A percentile compares a stretch with the other conserved stretches of the same genome.
These are phyloP conservation scores for Achlya flavicornis DNA, from an alignment of 2,888 invertebrate genomes.

Conservation along the genomic window DNA sequence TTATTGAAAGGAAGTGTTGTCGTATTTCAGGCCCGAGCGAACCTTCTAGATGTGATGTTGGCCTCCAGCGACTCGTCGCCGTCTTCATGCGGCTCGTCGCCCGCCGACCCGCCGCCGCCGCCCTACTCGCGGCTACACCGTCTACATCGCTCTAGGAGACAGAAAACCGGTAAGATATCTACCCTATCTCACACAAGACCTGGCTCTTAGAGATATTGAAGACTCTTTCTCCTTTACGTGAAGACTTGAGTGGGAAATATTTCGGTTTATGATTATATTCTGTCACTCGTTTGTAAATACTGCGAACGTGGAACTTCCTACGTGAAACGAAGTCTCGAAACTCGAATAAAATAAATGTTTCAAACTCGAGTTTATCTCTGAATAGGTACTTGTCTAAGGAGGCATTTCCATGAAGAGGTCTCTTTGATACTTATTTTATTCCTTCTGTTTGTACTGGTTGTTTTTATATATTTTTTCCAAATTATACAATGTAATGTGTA, in stretches of 20 bases:
- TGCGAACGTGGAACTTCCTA: no score
- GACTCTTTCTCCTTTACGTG: no score
- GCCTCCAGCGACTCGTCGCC: constrained; percentile 89
- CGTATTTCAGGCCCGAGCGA: constrained; percentile 86
- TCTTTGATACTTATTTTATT: no score
- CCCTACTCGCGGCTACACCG: constrained; percentile 87
- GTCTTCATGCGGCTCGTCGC: constrained; percentile 86
- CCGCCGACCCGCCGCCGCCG: constrained; percentile 71
- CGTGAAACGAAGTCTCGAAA: no score
- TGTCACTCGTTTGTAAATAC: no score
- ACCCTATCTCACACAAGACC: constrained; percentile 10
- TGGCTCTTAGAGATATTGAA: not conserved
- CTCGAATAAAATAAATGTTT: no score
- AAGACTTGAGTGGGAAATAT: no score
- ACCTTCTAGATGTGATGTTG: constrained; percentile 90
- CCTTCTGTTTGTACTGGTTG: no score
- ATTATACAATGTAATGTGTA: no score
- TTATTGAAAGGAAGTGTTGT: not conserved
- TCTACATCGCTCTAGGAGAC: constrained; percentile 88
- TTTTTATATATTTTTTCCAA: no score
- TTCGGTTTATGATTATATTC: no score
- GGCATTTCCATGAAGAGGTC: constrained; percentile 17
- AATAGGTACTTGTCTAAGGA: not conserved
- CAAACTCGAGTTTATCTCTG: constrained; percentile 4
- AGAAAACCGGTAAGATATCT: constrained; percentile 87